These are phyloP conservation scores for Chironomus riparius DNA, from an alignment of 2,888 invertebrate genomes.

Conservation along the genomic window DNA sequence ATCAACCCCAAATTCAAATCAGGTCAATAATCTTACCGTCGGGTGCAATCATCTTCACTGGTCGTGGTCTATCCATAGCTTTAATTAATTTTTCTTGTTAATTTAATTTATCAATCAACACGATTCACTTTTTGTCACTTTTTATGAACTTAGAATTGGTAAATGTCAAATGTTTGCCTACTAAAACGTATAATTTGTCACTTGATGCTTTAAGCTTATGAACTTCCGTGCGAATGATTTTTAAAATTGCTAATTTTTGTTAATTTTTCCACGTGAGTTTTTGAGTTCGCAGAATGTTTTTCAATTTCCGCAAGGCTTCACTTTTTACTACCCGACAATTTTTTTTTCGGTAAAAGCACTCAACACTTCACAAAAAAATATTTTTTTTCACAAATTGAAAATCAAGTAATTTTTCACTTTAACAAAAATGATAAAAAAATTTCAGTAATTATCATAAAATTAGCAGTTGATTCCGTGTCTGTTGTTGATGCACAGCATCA, in stretches of 20 bases:
- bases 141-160: too few relatives aligned
- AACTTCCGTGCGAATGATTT: too few relatives aligned
- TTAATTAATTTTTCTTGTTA: background rate
- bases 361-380: background rate
- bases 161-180: too few relatives aligned
- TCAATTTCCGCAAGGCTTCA: background rate
- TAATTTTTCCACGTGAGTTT: background rate
- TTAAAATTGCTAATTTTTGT: too few relatives aligned
- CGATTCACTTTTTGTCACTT: too few relatives aligned
- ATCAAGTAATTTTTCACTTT: background rate
- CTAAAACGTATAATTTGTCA: too few relatives aligned
- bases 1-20: conserved; percentile 41
- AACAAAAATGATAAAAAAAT: background rate
- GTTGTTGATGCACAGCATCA: conserved; percentile 18
- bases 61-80: background rate
- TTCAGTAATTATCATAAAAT: conserved; percentile 26
- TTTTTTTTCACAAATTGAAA: too few relatives aligned
- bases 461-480: conserved; percentile 1
- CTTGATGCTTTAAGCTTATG: too few relatives aligned
- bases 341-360: background rate
- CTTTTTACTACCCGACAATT: background rate
- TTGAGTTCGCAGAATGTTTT: background rate
- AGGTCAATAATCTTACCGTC: conserved; percentile 34
- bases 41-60: background rate
- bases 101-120: too few relatives aligned